Conservation (phyloP, 2,888 invertebrate genomes). For the Polymixis flavicincta region DNA sequence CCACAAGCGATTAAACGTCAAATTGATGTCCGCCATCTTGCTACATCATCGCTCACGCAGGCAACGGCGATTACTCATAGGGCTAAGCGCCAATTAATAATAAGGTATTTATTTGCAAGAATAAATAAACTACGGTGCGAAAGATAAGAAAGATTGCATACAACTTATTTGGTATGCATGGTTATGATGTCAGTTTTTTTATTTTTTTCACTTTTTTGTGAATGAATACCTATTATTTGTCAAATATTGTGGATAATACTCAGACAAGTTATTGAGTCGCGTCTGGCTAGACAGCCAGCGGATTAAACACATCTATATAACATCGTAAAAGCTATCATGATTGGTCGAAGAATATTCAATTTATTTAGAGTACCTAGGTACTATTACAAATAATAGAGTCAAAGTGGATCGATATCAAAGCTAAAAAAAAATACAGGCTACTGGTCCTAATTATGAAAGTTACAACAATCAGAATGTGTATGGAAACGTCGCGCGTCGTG, state of each 20-base stretch:
- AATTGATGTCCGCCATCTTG: conserved; percentile 73
- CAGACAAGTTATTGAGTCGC: conserved; percentile 15
- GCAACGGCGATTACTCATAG: conserved; percentile 70
- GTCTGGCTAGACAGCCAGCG: background rate
- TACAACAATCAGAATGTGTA: too few species aligned
- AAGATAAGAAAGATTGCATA: background rate
- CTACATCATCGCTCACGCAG: conserved; percentile 68
- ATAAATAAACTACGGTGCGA: conserved; percentile 5
- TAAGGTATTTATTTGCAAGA: conserved; percentile 39
- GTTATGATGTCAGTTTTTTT: background rate
- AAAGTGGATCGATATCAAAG: background rate
- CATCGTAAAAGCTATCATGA: background rate
- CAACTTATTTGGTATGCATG: background rate
- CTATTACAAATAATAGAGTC: background rate
- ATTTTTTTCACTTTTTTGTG: background rate
- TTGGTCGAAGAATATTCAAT: background rate
- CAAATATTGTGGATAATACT: conserved; percentile 2
- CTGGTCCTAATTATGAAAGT: too few species aligned
- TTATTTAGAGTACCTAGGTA: too few species aligned
- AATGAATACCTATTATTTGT: background rate
- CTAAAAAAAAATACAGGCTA: background rate
- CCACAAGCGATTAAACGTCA: conserved; percentile 71
- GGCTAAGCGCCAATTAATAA: conserved; percentile 64
- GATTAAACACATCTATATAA: background rate
- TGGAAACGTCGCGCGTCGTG: too few species aligned